Percentiles rank a stretch among this genome's conserved stretches.
Conservation (phyloP, 2,888 invertebrate genomes). For the Caenorhabditis imperialis region DNA sequence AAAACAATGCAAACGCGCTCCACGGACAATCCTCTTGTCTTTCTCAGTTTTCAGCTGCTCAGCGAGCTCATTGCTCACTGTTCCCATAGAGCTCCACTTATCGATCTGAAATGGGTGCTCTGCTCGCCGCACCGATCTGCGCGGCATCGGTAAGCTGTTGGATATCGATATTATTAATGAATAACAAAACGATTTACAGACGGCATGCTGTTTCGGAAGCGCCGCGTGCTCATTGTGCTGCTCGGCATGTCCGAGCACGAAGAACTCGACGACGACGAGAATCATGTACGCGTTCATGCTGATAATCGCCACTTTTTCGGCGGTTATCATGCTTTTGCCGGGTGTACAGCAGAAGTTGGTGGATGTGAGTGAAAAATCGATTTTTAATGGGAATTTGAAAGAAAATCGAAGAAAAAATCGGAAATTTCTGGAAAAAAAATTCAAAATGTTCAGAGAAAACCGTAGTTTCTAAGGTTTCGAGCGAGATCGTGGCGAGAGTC, state of each 20-base stretch:
- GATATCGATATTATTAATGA: background rate
- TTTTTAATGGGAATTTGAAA: background rate
- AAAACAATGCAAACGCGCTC: constrained; percentile 42
- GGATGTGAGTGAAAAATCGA: constrained; percentile 83
- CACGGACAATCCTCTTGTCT: background rate
- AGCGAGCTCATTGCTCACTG: constrained; percentile 10
- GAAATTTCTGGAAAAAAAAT: no score
- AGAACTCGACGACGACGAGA: constrained; percentile 94
- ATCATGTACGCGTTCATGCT: constrained; percentile 94
- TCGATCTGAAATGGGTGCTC: constrained; percentile 43
- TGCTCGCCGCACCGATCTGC: constrained; percentile 42
- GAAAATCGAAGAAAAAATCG: no score
- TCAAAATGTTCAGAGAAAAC: no score
- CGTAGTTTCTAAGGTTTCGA: no score
- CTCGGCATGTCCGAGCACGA: constrained; percentile 93
- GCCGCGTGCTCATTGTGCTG: constrained; percentile 97
- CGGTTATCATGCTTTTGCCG: constrained; percentile 91
- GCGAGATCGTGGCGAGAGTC: no score
- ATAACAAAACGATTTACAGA: constrained; percentile 81
- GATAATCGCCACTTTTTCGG: constrained; percentile 88
- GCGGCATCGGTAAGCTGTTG: constrained; percentile 38
- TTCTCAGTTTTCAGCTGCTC: constrained; percentile 5
- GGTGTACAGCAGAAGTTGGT: constrained; percentile 87
- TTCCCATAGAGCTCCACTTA: constrained; percentile 2
- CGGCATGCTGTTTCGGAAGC: constrained; percentile 96